Evolutionary conservation across 1,140 invertebrate species (phyloP), one percentile per base, ranked within the genome.

Genomic region (Zaprionus africanus): DNA sequence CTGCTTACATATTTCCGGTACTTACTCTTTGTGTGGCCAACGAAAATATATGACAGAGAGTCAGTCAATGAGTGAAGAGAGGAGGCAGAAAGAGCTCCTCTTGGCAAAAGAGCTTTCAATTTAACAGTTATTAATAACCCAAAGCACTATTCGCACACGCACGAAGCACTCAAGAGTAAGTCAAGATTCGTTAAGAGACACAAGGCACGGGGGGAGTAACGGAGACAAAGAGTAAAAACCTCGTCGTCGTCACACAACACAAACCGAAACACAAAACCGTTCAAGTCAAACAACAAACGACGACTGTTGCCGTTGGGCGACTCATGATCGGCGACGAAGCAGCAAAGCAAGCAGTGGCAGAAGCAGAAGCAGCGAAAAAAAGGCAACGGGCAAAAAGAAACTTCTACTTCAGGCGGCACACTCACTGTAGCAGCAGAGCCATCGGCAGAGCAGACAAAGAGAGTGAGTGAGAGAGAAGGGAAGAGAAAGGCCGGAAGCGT

Each of bases 241-340:
- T 34, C 31, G 31, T 17, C 7, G 57, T 56, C 54, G 62, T 66
- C 64, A 43, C 67, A 59, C 56, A 68, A 68, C 41, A 65, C n/a
- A 54, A 67, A 60, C 72, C 67, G 68, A 60, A 68, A 36, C 13
- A 54, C 56, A 76, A 62, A 81, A 88, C 84, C 84, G 84, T 81
- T 84, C 88, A 87, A 81, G 75, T 88, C 81, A 64, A 90, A 75
- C 78, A 79, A 78, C 71, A 81, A 88, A 81, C 70, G 82, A 76
- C 66, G 84, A 88, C 84, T 88, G 84, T 36, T 70, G 76, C 77
- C 76, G 72, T 54, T 60, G 54, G 54, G 38, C 61, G 58, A 58
- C 59, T 70, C 38, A 63, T 60, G 77, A 79, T 79, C 78, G 58
- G 41, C 63, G 60, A 60, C 78, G 67, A 72, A 66, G 53, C 62